phyloP scores from a whole-genome alignment of 2,888 invertebrate genomes.

The Clepsis dumicolana region DNA sequence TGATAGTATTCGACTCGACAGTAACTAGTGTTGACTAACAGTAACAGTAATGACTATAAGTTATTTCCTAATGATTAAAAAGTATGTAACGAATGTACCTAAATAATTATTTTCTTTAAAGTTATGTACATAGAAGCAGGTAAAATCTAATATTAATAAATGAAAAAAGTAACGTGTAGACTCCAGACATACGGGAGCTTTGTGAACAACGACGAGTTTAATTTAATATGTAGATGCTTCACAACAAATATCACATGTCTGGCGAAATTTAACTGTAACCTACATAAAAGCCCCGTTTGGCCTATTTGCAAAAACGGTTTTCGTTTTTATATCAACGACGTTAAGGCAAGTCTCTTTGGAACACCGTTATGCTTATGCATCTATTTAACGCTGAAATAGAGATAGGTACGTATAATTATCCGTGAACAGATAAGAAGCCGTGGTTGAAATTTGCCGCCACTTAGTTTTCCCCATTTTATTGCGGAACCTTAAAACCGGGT shows the following conservation, averaged over 20 bases:
- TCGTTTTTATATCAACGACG: neutral
- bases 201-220: neutral
- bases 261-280: neutral
- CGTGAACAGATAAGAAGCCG: constrained; percentile 19
- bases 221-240: constrained; percentile 3
- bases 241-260: neutral
- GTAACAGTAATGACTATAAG: no score
- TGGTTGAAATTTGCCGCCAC: constrained; percentile 38
- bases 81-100: no score
- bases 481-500: constrained; percentile 67
- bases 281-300: neutral
- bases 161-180: neutral
- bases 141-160: neutral
- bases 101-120: neutral
- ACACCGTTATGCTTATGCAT: neutral
- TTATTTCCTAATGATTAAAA: no score
- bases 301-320: neutral
- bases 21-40: no score
- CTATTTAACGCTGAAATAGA: neutral
- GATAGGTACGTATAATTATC: neutral
- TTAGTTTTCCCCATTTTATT: constrained; percentile 37
- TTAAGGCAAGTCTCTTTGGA: neutral
- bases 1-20: no score
- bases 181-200: neutral
- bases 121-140: neutral